Conservation (phyloP, 1,140 invertebrate genomes). For the Drosophila melanica region DNA sequence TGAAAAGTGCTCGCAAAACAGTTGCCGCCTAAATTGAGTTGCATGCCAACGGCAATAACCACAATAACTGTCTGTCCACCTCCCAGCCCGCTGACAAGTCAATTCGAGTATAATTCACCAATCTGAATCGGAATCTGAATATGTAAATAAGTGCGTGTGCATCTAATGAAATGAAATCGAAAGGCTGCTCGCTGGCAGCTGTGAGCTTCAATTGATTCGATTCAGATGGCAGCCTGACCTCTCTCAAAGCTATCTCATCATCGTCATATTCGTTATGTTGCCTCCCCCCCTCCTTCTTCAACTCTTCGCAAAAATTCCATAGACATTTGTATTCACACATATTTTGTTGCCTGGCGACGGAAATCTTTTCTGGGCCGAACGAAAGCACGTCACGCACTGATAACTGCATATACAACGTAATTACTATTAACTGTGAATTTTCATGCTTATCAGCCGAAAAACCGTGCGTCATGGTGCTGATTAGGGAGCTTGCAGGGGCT, state of each 20-base stretch:
- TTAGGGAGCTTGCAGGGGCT: slow-evolving; percentile 10
- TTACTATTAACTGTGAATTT: slow-evolving; percentile 71
- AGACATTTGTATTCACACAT: not conserved
- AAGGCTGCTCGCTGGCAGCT: slow-evolving; percentile 42
- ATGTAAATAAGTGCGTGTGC: slow-evolving; percentile 1
- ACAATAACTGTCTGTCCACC: not conserved
- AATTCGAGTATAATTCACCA: not conserved
- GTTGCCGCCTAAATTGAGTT: slow-evolving; percentile 74
- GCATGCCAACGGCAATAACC: slow-evolving; percentile 60
- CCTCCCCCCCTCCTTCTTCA: too few relatives aligned
- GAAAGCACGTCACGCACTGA: slow-evolving; percentile 48
- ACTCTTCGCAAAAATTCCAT: slow-evolving; percentile 15
- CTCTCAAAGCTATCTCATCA: slow-evolving; percentile 7
- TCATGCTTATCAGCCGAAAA: slow-evolving; percentile 53
- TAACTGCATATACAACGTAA: slow-evolving; percentile 55
- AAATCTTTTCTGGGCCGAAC: slow-evolving; percentile 12
- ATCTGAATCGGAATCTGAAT: not conserved
- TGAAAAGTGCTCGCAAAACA: slow-evolving; percentile 68
- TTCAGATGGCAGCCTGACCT: slow-evolving; percentile 17
- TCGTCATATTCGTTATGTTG: slow-evolving; percentile 1
- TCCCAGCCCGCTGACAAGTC: not conserved
- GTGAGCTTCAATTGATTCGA: slow-evolving; percentile 42
- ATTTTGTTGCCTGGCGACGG: slow-evolving; percentile 27
- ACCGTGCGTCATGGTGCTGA: slow-evolving; percentile 54
- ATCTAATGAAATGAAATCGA: slow-evolving; percentile 61